Base-by-base conservation (phyloP, 2,797 vertebrate genomes). In the Notolepis coatsorum region DNA sequence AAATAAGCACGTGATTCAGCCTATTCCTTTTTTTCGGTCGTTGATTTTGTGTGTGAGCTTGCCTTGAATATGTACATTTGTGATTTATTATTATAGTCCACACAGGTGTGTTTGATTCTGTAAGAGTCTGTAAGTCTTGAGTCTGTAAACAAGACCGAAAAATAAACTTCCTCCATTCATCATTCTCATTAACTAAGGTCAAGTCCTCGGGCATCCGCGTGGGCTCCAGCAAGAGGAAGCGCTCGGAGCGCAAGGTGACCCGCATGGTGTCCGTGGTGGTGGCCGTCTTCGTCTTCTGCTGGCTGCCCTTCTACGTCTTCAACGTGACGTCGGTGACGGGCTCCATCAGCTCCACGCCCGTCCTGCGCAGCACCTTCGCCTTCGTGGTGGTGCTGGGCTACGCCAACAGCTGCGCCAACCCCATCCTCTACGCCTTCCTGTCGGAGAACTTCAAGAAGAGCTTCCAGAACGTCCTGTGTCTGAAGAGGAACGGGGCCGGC, bases 391-490 rank as follows among this genome's bases (percentile, higher is more conserved):
- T 96, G 55, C 93, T 99, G 47, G 96, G 95, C 60, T 99, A 99
- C 0, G 96, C 97, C 73, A 99, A 99, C 85, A 98, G 96, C 89
- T 98, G 97, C 0, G 96, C 96, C 80, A 99, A 99, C 83, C 97
- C 97, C 38, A 97, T 99, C 79, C 94, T 99, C 2, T 99, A 99
- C 0, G 97, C 97, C 62, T 98, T 99, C 88, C 88, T 99, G 72
- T 98, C 97, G 0, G 96, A 99, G 86, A 99, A 99, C 92, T 98
- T 98, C 89, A 98, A 96, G 89, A 99, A 98, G 90, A 99, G 97
- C 82, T 99, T 98, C 88, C 95, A 97, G 92, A 99, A 98, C 2
- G 96, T 98, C 8, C 91, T 99, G 39, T 98, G 97, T 81, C 86
- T 97, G 65, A 92, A 95, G 77, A 97, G 94, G 88, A n/a, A n/a